phyloP scores from a whole-genome alignment of 2,888 invertebrate species.

The Hypena proboscidalis region DNA sequence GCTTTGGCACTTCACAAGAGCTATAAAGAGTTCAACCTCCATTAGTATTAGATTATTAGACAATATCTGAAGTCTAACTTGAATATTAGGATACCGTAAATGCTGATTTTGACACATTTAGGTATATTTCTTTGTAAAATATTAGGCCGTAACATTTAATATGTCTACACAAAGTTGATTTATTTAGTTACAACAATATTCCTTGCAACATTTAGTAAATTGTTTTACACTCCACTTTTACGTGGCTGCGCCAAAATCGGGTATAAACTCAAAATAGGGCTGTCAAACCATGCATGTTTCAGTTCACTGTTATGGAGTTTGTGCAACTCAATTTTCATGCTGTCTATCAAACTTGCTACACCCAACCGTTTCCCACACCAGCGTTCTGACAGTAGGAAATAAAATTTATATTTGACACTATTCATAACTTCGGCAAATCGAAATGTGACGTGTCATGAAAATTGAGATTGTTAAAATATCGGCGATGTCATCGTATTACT shows the following conservation, averaged over 20 bases:
- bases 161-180: too few relatives aligned
- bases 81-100: too few relatives aligned
- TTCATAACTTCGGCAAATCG: constrained; percentile 4
- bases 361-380: constrained; percentile 22
- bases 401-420: constrained; percentile 25
- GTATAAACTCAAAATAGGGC: constrained; percentile 32
- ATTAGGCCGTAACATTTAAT: too few relatives aligned
- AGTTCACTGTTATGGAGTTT: constrained; percentile 30
- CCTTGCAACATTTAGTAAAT: too few relatives aligned
- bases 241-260: constrained; percentile 4
- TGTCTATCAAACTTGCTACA: constrained; percentile 39
- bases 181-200: too few relatives aligned
- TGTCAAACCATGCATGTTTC: constrained; percentile 31
- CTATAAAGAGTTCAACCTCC: too few relatives aligned
- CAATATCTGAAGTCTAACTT: too few relatives aligned
- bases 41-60: too few relatives aligned
- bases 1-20: too few relatives aligned
- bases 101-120: too few relatives aligned
- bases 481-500: too few relatives aligned
- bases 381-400: constrained; percentile 10
- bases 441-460: not conserved
- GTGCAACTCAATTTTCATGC: constrained; percentile 41
- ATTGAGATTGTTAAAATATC: not conserved
- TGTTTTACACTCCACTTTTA: not conserved
- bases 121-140: too few relatives aligned